Percentiles rank a stretch among this genome's conserved stretches.
phyloP scores from a whole-genome alignment of 2,888 invertebrate genomes.

The Smittia aterrima region DNA sequence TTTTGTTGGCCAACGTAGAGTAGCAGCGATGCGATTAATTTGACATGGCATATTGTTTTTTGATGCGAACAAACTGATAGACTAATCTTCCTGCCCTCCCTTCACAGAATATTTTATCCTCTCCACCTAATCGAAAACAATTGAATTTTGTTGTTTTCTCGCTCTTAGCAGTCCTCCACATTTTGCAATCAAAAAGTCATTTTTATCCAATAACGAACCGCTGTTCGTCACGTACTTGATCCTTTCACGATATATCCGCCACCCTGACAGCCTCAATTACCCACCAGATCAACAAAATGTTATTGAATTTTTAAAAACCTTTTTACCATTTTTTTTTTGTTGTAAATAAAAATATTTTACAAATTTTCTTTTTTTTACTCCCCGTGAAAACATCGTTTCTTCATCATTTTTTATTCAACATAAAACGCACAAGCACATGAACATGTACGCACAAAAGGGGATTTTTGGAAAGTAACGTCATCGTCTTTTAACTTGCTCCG shows the following conservation, averaged over 20 bases:
- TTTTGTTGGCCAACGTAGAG: background rate
- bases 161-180: background rate
- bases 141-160: background rate
- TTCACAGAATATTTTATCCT: background rate
- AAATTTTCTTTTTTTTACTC: too few species aligned
- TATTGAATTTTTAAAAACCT: conserved; percentile 9
- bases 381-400: background rate
- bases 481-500: too few species aligned
- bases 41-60: conserved; percentile 26
- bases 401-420: conserved; percentile 3
- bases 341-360: background rate
- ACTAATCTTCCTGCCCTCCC: background rate
- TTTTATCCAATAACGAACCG: background rate
- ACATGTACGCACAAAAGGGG: background rate
- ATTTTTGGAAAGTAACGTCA: too few species aligned
- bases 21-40: conserved; percentile 20
- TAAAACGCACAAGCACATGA: background rate
- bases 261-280: conserved; percentile 19
- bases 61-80: conserved; percentile 27
- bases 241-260: conserved; percentile 23
- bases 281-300: conserved; percentile 7
- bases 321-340: background rate
- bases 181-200: background rate
- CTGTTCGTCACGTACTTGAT: conserved; percentile 13
- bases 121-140: background rate